phyloP scores from a whole-genome alignment of 2,797 vertebrate species.

The Aulostomus chinensis region DNA sequence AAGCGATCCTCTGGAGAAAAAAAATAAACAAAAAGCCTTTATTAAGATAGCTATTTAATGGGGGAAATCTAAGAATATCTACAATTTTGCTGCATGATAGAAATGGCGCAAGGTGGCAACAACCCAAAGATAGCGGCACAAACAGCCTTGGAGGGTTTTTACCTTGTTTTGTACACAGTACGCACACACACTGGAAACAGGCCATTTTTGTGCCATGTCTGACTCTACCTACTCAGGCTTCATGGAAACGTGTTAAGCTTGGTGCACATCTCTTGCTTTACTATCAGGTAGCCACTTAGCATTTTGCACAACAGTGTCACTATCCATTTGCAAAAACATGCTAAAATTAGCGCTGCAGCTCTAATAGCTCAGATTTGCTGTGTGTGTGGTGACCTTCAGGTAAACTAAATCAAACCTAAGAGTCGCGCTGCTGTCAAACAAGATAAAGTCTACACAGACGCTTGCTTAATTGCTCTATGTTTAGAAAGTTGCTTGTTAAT shows the following conservation, averaged over 20 bases:
- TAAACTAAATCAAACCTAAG: constrained; percentile 3
- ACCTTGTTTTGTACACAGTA: too few relatives aligned
- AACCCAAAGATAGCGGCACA: too few relatives aligned
- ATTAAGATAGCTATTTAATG: too few relatives aligned
- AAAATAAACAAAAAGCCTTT: too few relatives aligned
- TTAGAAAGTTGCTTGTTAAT: background rate
- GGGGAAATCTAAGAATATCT: too few relatives aligned
- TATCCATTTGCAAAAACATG: constrained; percentile 46
- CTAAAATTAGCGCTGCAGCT: constrained; percentile 32
- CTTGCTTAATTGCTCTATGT: background rate
- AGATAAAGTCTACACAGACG: background rate
- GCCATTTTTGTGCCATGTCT: too few relatives aligned
- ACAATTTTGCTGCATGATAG: too few relatives aligned
- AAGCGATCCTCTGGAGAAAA: too few relatives aligned
- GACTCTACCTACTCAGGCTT: background rate
- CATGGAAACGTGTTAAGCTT: background rate
- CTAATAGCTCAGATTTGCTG: constrained; percentile 2
- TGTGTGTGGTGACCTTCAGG: background rate
- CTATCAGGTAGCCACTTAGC: constrained; percentile 24
- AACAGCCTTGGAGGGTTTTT: too few relatives aligned
- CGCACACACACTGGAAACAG: too few relatives aligned
- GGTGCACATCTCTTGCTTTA: constrained; percentile 6
- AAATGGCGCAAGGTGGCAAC: too few relatives aligned
- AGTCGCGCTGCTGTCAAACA: background rate
- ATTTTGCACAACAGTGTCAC: constrained; percentile 41